Evolutionary conservation across 2,888 invertebrate genomes (phyloP), one percentile per base, ranked within the genome.

Genomic region (Trissonchulus latispiculum): DNA sequence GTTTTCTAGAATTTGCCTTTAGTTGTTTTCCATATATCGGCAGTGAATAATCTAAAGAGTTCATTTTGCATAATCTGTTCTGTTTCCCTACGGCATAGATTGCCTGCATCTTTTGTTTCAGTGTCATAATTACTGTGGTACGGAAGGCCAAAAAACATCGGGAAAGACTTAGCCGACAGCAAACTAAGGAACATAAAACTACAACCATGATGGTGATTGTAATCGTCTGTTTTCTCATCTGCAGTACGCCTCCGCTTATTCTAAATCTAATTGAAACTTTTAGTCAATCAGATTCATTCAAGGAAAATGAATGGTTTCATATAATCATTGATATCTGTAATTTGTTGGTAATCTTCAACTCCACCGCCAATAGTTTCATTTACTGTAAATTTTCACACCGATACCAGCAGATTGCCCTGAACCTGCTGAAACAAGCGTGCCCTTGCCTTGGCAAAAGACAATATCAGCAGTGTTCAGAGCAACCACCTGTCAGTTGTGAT

Each of bases 321-420:
- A 33, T 68, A 8, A n/a, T 68, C n/a, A 68, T 68, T 33, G 69
- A 68, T 68, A 33, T 68, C n/a, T 68, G 69, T 33, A 68, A 68
- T n/a, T 35, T 36, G 3, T 33, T 68, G n/a, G 69, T 68, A 3
- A 68, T 68, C n/a, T 33, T n/a, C n/a, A 68, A 68, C 36, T 68
- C 69, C 15, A 36, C 69, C 33, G 28, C 69, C 8, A 68, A 68
- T n/a, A 35, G n/a, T 3, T 36, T 68, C n/a, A 33, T 68, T 3
- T 68, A 68, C 36, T 33, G n/a, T n/a, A 68, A 36, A 68, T 68
- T 68, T 33, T 68, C 69, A 8, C 36, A 33, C 2, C 29, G 69
- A 23, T 68, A 68, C n/a, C 69, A 36, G 36, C 23, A 8, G 35
- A 23, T 68, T 8, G 69, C 69, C 48, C 8, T 23, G 8, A 48